Base-by-base conservation (phyloP, 1,140 invertebrate species). In the Pinna nobilis region DNA sequence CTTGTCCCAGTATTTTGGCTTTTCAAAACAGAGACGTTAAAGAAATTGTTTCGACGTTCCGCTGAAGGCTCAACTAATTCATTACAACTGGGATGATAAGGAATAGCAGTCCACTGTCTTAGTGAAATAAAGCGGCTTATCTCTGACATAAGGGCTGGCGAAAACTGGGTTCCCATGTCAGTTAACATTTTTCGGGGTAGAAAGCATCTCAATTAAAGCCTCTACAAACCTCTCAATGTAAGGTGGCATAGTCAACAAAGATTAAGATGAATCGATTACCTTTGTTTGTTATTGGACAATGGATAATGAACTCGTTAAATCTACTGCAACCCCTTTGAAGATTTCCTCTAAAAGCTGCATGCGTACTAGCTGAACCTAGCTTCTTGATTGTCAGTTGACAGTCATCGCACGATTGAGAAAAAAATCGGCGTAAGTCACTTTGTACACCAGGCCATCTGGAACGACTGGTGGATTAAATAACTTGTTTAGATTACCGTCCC, bases 161-260 rank as follows among this genome's bases (percentile, higher is more conserved):
- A n/a, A n/a, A n/a, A n/a, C n/a, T n/a, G n/a, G n/a, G n/a, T n/a
- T n/a, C n/a, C n/a, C n/a, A n/a, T n/a, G n/a, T n/a, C 90, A 0
- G 85, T 84, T 23, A 91, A 81, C 15, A 90, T 44, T 47, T 80
- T 81, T 35, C 85, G 35, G 13, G 88, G 89, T 75, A n/a, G 80
- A 75, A 80, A 89, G 89, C 6, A 89, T 85, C 23, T 71, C 53
- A 28, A 85, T 71, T 18, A 88, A 50, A 20, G 77, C 71, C 57
- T 83, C 72, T 15, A 76, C 75, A 13, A 82, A 70, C 7, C 25
- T 66, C 20, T 71, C 68, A 1, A 63, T 75, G 1, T 74, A 71
- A 44, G 3, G 74, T 70, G 0, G 69, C 61, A 63, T 70, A 79
- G 37, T 80, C 69, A 11, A 80, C 64, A n/a, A 77, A 18, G 1